Evolutionary conservation across 2,113 vertebrate genomes (phyloP).

Genomic region (Anser cygnoides): DNA sequence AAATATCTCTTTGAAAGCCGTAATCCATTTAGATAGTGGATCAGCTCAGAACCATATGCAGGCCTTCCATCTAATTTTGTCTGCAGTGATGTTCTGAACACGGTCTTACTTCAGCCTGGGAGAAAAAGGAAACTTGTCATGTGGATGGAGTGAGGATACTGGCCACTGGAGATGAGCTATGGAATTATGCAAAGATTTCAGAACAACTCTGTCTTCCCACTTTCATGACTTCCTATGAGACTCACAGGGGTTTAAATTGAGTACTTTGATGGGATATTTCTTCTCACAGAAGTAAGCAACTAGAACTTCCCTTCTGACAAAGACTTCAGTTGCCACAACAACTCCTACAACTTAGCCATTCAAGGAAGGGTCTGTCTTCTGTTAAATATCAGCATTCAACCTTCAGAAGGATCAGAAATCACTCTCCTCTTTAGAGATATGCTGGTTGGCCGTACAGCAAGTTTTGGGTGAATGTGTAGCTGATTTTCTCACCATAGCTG

Average conservation of each 20-base stretch:
- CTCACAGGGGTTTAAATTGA: neutral
- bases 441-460: neutral
- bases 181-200: neutral
- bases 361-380: neutral
- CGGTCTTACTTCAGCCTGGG: neutral
- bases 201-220: neutral
- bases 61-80: neutral
- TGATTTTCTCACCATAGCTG: neutral
- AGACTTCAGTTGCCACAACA: neutral
- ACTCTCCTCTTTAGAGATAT: neutral
- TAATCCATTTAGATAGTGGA: neutral
- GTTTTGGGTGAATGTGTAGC: neutral
- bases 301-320: neutral
- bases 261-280: neutral
- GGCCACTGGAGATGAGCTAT: neutral
- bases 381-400: neutral
- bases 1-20: neutral
- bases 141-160: neutral
- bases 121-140: neutral
- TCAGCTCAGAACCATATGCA: neutral
- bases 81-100: neutral
- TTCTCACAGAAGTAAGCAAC: neutral
- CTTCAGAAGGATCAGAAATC: neutral
- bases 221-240: neutral
- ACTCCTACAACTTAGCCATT: neutral